Evolutionary conservation across 2,888 invertebrate species (phyloP).

Genomic region (Eumacrocentrus americanus): DNA sequence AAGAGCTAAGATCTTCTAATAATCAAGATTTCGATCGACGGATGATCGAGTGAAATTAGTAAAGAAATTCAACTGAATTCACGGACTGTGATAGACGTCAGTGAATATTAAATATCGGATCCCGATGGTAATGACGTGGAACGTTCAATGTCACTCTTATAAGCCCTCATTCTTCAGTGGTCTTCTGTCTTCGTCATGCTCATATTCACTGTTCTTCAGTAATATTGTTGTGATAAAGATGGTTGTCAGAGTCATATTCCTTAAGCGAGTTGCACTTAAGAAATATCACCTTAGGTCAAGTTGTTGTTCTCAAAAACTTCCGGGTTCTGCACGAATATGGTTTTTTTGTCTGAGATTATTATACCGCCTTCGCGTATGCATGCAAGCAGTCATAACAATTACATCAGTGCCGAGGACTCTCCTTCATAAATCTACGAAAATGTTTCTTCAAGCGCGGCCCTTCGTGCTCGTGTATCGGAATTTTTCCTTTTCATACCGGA

Average conservation of each 20-base stretch:
- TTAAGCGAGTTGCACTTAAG: too few species aligned
- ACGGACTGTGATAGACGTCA: neutral
- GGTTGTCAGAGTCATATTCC: too few species aligned
- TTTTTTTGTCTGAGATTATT: too few species aligned
- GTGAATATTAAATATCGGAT: conserved; percentile 10
- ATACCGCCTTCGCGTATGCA: neutral
- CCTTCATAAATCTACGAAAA: neutral
- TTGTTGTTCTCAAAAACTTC: too few species aligned
- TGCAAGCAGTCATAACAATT: neutral
- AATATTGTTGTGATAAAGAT: too few species aligned
- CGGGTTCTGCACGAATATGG: too few species aligned
- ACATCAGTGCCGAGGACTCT: neutral
- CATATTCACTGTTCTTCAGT: neutral
- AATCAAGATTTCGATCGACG: neutral
- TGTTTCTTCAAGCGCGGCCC: neutral
- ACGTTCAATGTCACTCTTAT: neutral
- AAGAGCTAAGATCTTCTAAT: neutral
- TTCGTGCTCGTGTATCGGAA: neutral
- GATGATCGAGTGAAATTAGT: neutral
- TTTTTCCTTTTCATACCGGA: neutral
- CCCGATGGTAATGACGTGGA: neutral
- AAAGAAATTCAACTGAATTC: neutral
- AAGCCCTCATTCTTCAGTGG: neutral
- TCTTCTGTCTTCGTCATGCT: neutral
- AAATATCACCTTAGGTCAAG: too few species aligned